These are phyloP conservation scores for Turritopsis rubra DNA, from an alignment of 30 jellyfish, hydroid and myxozoan species.

Conservation along the genomic window DNA sequence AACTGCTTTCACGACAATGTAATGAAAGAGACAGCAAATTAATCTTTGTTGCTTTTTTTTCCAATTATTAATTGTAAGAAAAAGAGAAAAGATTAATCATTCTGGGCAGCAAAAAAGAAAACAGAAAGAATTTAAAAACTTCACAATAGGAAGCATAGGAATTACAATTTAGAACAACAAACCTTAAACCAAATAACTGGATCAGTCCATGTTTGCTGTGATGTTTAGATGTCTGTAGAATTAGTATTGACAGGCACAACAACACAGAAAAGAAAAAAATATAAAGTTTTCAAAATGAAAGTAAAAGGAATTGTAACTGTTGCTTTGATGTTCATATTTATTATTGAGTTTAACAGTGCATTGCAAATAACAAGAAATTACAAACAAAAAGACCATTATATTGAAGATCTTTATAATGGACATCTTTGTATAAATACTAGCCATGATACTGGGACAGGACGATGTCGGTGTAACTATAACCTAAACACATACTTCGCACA, in stretches of 20 bases:
- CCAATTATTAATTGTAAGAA: too few relatives aligned
- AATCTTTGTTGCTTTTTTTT: too few relatives aligned
- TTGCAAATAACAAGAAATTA: not conserved
- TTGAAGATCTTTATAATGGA: not conserved
- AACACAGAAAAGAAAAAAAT: not conserved
- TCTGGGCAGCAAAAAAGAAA: too few relatives aligned
- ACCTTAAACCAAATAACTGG: too few relatives aligned
- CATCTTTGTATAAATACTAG: not conserved
- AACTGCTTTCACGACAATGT: not conserved
- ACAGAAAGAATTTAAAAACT: too few relatives aligned
- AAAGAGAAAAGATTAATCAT: too few relatives aligned
- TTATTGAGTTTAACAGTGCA: not conserved
- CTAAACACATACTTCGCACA: constrained; percentile 8
- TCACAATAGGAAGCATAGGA: too few relatives aligned
- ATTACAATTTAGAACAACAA: too few relatives aligned
- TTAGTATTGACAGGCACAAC: not conserved
- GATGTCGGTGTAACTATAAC: not conserved
- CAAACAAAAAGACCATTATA: not conserved
- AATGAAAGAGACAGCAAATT: not conserved
- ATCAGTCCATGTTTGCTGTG: too few relatives aligned
- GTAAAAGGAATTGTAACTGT: not conserved
- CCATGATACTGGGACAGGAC: constrained; percentile 7
- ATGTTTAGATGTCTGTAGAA: not conserved
- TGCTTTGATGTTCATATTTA: not conserved
- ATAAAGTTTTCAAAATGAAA: not conserved